Percentiles rank a stretch among this genome's conserved stretches.
Conservation (phyloP, 2,888 invertebrate species). For the Agriopis aurantiaria region DNA sequence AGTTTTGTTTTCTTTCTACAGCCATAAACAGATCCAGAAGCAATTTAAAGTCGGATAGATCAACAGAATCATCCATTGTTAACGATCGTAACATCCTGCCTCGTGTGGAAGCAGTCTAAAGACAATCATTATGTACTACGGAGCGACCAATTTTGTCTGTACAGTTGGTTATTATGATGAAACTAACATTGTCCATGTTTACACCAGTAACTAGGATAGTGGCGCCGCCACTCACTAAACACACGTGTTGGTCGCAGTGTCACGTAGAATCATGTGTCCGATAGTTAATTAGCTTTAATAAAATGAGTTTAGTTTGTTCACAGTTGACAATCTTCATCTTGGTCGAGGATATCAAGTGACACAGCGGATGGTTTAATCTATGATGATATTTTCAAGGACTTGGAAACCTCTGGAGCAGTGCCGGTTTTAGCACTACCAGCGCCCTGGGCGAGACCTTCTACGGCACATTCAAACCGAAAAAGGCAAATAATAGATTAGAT, state of each 20-base stretch:
- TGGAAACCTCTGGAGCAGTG: too few relatives aligned
- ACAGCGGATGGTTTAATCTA: background rate
- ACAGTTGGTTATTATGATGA: background rate
- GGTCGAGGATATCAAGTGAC: background rate
- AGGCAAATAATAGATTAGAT: too few relatives aligned
- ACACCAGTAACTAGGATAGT: too few relatives aligned
- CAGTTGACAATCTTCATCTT: conserved; percentile 24
- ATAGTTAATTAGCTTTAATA: conserved; percentile 8
- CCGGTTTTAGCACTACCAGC: too few relatives aligned
- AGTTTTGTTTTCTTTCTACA: background rate
- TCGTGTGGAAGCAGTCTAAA: conserved; percentile 3
- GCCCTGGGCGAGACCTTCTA: too few relatives aligned
- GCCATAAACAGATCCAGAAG: conserved; percentile 1
- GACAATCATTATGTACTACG: background rate
- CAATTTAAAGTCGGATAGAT: background rate
- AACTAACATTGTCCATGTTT: background rate
- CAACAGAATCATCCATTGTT: conserved; percentile 12
- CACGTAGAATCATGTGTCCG: conserved; percentile 5
- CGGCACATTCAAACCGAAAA: too few relatives aligned
- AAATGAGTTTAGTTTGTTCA: conserved; percentile 8
- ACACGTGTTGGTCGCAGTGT: too few relatives aligned
- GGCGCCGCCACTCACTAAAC: too few relatives aligned
- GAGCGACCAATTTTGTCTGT: background rate
- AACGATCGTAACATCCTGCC: conserved; percentile 13
- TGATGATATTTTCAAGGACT: background rate